phyloP scores from a whole-genome alignment of 2,797 vertebrate species.

The Melanotaenia pygmaea region DNA sequence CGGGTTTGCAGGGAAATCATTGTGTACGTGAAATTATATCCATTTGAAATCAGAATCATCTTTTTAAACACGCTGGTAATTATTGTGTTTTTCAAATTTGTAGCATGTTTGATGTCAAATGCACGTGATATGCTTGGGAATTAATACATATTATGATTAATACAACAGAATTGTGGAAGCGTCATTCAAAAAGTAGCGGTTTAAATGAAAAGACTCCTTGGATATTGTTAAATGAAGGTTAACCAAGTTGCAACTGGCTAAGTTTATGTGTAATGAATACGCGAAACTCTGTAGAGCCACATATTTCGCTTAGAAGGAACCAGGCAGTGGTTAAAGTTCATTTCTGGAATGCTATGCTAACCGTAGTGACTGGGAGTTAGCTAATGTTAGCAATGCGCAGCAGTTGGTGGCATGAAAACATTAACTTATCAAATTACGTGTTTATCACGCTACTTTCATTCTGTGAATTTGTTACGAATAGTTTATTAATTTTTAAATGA shows the following conservation, averaged over 20 bases:
- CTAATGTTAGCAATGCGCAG: slow-evolving; percentile 30
- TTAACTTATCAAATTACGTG: accelerated
- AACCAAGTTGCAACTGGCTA: accelerated
- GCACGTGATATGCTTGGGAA: slow-evolving; percentile 27
- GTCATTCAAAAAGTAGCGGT: slow-evolving; percentile 49
- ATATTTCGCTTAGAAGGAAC: background rate
- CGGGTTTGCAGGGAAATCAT: background rate
- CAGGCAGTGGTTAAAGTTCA: background rate
- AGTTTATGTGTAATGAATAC: accelerated
- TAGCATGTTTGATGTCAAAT: background rate
- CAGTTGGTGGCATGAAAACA: slow-evolving; percentile 15
- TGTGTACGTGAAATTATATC: slow-evolving; percentile 61
- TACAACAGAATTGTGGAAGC: background rate
- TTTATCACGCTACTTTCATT: background rate
- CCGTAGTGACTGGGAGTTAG: slow-evolving; percentile 17
- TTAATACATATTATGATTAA: background rate
- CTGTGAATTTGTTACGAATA: background rate
- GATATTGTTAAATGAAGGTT: background rate
- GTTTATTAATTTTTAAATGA: no score
- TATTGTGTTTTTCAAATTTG: slow-evolving; percentile 9
- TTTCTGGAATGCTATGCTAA: slow-evolving; percentile 3
- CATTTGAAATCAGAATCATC: slow-evolving; percentile 79
- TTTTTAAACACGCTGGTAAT: slow-evolving; percentile 74
- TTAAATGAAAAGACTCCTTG: slow-evolving; percentile 63
- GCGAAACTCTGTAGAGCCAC: accelerated